A percentile compares a stretch with the other conserved stretches of the same genome.
Evolutionary conservation across 2,797 vertebrate genomes (phyloP).

Genomic region (Avahi laniger): DNA sequence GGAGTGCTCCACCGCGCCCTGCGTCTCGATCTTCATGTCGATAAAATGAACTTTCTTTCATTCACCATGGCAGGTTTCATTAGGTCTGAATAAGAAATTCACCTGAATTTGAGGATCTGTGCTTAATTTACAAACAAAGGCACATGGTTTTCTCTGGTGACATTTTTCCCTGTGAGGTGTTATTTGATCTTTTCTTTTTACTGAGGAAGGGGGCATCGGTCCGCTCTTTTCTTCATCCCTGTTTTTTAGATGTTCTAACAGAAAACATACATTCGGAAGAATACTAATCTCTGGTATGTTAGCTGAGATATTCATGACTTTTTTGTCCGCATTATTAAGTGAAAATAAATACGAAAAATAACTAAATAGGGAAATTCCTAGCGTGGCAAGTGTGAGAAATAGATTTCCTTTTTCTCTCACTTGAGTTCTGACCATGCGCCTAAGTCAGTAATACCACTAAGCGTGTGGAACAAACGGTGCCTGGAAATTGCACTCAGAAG

Average conservation of each 20-base stretch:
- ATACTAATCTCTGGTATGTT: constrained; percentile 40
- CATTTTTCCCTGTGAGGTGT: background rate
- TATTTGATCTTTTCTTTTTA: background rate
- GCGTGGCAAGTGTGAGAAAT: background rate
- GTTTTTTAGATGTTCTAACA: background rate
- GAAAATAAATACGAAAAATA: constrained; percentile 36
- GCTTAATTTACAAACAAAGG: background rate
- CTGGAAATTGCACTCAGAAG: background rate
- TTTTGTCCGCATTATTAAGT: constrained; percentile 26
- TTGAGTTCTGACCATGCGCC: background rate
- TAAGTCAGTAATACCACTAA: background rate
- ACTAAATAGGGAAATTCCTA: background rate
- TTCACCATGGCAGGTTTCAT: background rate
- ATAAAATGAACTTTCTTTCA: background rate
- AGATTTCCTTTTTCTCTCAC: constrained; percentile 6
- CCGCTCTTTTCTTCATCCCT: background rate
- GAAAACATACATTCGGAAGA: constrained; percentile 22
- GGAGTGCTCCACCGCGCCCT: accelerated
- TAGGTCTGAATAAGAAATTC: background rate
- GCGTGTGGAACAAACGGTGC: too few relatives aligned
- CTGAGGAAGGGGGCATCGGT: background rate
- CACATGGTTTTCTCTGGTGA: background rate
- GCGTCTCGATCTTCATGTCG: background rate
- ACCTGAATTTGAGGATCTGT: background rate
- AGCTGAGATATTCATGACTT: background rate